Base-by-base conservation (phyloP, 2,797 vertebrate species). In the Eulemur coronatus region DNA sequence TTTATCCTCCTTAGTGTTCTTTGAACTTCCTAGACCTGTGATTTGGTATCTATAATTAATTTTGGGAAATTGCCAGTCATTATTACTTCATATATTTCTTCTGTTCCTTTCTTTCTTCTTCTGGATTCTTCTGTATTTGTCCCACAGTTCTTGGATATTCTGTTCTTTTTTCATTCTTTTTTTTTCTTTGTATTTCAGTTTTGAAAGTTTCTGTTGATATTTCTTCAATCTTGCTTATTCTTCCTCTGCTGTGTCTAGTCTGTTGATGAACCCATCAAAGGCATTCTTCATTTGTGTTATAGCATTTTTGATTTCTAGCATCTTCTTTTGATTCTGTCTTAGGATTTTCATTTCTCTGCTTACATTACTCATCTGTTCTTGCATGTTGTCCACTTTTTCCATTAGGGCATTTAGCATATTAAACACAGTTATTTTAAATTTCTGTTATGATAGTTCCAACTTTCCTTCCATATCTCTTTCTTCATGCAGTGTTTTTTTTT, bases 111-210 rank as follows among this genome's bases (percentile, higher is more conserved):
- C 22, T 43, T 48, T 43, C 18, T 76, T 15, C 46, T 61, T 24
- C 28, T 48, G 46, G 9, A 59, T 48, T 79, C 30, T 96, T 76
- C 69, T 48, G 18, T 86, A 70, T 65, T 84, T 93, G 15, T 88
- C 15, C 50, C 38, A 69, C 28, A 80, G 78, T 75, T 84, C 41
- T 88, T 88, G 28, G 43, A 78, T 55, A 67, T 28, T 92, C 41
- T 93, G 43, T 67, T 85, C 38, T 91, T 79, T 86, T 57, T 26
- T 33, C 5, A 14, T 81, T 85, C 35, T 4, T 43, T 89, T 93
- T 93, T 91, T 63, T 35, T 81, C 46, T 80, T 94, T 90, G 81
- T 17, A 72, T 84, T 91, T 96, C 50, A 85, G 89, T 94, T 96
- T 84, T 72, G 14, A 57, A 91, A 75, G 35, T 93, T 84, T 93